Conservation (phyloP, 1,140 invertebrate species). For the Oreohelix idahoensis region DNA sequence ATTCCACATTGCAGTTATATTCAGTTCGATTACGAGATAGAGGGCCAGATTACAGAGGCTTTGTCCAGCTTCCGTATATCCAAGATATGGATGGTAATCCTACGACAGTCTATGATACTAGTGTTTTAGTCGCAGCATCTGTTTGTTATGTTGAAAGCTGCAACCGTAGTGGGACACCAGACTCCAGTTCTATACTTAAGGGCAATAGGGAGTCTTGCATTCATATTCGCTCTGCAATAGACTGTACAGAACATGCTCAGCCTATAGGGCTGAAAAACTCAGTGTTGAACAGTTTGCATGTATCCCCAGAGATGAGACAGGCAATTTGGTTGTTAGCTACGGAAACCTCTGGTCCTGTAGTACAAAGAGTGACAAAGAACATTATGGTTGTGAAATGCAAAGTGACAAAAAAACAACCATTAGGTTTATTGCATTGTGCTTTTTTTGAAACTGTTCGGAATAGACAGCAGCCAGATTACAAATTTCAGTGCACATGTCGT, state of each 20-base stretch:
- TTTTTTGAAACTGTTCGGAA: conserved; percentile 77
- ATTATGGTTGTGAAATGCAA: conserved; percentile 86
- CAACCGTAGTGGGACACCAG: conserved; percentile 50
- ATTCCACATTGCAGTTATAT: conserved; percentile 78
- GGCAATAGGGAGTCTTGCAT: conserved; percentile 74
- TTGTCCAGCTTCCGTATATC: conserved; percentile 81
- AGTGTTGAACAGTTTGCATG: conserved; percentile 78
- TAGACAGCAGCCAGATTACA: conserved; percentile 76
- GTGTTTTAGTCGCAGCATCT: conserved; percentile 72
- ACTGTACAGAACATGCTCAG: conserved; percentile 79
- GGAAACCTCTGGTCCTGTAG: conserved; percentile 80
- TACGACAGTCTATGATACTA: conserved; percentile 73
- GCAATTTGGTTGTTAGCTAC: conserved; percentile 80
- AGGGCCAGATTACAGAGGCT: conserved; percentile 82
- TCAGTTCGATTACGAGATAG: conserved; percentile 81
- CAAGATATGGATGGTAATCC: conserved; percentile 73
- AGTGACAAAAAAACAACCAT: conserved; percentile 79
- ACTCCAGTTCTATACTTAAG: conserved; percentile 30
- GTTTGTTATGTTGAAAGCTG: conserved; percentile 82
- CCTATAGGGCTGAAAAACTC: conserved; percentile 80
- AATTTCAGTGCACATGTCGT: conserved; percentile 80
- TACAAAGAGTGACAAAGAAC: conserved; percentile 84
- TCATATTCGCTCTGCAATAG: conserved; percentile 82
- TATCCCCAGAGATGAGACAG: conserved; percentile 80
- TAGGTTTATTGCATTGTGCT: conserved; percentile 84